phyloP scores from a whole-genome alignment of 2,113 vertebrate genomes.

The Istiophorus platypterus region DNA sequence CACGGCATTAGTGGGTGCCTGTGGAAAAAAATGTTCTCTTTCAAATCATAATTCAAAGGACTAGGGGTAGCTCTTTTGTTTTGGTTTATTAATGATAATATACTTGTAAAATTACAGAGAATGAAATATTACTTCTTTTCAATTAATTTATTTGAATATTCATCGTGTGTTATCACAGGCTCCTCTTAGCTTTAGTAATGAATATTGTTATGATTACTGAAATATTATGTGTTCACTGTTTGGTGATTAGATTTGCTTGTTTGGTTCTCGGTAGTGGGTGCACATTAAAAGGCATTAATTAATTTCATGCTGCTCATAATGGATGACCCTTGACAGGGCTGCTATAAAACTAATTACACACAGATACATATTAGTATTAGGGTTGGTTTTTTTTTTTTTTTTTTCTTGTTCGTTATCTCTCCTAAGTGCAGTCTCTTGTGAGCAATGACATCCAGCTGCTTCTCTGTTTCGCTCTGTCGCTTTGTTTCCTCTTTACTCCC shows the following conservation, averaged over 20 bases:
- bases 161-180: constrained; percentile 64
- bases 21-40: constrained; percentile 48
- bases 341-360: constrained; percentile 83
- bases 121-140: constrained; percentile 58
- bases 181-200: constrained; percentile 66
- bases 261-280: constrained; percentile 74
- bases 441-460: constrained; percentile 80
- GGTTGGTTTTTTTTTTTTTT: background rate
- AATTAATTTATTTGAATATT: constrained; percentile 68
- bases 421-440: constrained; percentile 75
- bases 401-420: constrained; percentile 72
- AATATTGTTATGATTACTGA: constrained; percentile 77
- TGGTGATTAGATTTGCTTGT: constrained; percentile 81
- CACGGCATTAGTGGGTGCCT: constrained; percentile 27
- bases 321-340: constrained; percentile 81
- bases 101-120: constrained; percentile 53
- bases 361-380: constrained; percentile 75
- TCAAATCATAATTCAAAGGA: constrained; percentile 60
- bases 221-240: constrained; percentile 77
- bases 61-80: constrained; percentile 54
- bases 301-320: constrained; percentile 81
- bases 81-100: constrained; percentile 60
- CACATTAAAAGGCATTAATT: constrained; percentile 82
- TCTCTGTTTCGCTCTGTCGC: constrained; percentile 67
- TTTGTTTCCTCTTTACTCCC: constrained; percentile 65